phyloP scores from a whole-genome alignment of 1,140 invertebrate species.

The Lanistes nyassanus region DNA sequence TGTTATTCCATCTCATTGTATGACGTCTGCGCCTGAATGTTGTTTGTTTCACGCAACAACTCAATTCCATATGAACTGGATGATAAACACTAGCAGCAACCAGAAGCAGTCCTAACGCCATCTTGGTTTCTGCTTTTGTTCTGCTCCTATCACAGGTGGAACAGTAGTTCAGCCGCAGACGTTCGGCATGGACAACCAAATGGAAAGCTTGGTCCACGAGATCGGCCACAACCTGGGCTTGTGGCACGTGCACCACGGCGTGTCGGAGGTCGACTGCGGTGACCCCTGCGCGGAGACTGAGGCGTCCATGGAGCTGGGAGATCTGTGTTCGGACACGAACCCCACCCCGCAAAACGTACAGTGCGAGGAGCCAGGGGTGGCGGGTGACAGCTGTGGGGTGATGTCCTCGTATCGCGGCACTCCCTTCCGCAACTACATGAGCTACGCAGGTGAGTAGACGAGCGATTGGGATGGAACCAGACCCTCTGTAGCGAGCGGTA shows the following conservation, averaged over 20 bases:
- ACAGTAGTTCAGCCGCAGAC: constrained; percentile 50
- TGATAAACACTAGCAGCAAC: no score
- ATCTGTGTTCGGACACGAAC: constrained; percentile 59
- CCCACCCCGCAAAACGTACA: constrained; percentile 52
- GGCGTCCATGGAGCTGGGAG: constrained; percentile 59
- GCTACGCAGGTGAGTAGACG: constrained; percentile 54
- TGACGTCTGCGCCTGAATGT: no score
- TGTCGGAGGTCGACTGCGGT: constrained; percentile 58
- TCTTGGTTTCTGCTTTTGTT: no score
- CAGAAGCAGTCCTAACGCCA: no score
- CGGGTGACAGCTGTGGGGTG: constrained; percentile 40
- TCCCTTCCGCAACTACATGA: constrained; percentile 62
- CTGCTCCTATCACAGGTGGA: constrained; percentile 43
- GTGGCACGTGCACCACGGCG: constrained; percentile 64
- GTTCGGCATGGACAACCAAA: constrained; percentile 43
- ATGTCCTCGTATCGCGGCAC: constrained; percentile 46
- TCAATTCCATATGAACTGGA: no score
- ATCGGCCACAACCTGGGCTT: constrained; percentile 62
- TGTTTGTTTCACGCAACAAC: no score
- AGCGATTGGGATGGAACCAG: no score
- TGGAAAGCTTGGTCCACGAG: constrained; percentile 59
- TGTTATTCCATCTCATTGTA: no score
- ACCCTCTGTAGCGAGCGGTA: no score
- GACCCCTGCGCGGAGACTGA: constrained; percentile 57
- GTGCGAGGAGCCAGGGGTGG: constrained; percentile 46